These are phyloP conservation scores for Cyanocitta stelleri DNA, from an alignment of 2,113 vertebrate species.

Conservation along the genomic window DNA sequence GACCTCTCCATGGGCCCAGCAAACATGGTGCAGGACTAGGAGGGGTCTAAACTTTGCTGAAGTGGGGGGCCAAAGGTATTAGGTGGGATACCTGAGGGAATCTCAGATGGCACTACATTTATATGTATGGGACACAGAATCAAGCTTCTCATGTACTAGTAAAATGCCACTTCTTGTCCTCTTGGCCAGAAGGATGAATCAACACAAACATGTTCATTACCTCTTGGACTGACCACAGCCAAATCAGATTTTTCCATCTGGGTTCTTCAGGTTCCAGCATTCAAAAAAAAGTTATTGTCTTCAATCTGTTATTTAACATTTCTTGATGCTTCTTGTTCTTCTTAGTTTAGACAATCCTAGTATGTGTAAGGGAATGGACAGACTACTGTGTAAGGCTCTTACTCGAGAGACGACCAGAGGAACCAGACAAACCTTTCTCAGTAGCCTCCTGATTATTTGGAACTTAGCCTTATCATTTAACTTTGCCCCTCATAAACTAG, in stretches of 20 bases:
- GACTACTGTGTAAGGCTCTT: background rate
- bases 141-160: background rate
- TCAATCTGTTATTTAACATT: background rate
- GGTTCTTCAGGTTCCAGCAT: background rate
- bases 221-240: background rate
- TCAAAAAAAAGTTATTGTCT: background rate
- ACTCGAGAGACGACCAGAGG: background rate
- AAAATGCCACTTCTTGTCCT: background rate
- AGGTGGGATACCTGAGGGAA: rapidly evolving
- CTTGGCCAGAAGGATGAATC: background rate
- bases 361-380: background rate
- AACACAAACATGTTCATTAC: background rate
- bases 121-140: background rate
- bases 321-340: background rate
- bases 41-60: background rate
- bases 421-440: background rate
- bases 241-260: background rate
- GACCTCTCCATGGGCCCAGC: background rate
- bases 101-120: background rate
- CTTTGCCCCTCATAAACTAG: background rate
- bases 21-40: background rate
- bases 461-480: background rate
- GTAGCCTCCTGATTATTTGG: background rate
- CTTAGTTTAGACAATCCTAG: background rate
- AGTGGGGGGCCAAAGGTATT: background rate